Evolutionary conservation across 2,113 vertebrate genomes (phyloP).

Genomic region (Ochotona curzoniae): DNA sequence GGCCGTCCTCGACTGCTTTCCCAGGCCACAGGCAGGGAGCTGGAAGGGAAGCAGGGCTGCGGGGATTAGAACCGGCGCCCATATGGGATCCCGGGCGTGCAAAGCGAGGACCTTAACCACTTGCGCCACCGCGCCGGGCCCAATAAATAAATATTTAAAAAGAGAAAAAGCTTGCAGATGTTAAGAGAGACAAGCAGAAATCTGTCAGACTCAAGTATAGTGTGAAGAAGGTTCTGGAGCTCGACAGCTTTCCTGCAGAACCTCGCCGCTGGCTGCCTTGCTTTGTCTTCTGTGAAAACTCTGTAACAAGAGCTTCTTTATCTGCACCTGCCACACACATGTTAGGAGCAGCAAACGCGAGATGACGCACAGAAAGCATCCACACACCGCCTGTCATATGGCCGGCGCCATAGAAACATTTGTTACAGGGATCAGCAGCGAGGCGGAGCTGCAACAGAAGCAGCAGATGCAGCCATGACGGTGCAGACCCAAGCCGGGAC

Average conservation of each 20-base stretch:
- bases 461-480: not conserved
- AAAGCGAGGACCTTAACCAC: too few species aligned
- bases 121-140: too few species aligned
- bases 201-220: not conserved
- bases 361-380: not conserved
- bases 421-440: not conserved
- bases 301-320: not conserved
- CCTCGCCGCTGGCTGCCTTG: not conserved
- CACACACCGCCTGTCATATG: not conserved
- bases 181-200: not conserved
- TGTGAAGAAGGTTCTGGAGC: not conserved
- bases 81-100: too few species aligned
- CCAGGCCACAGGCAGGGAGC: too few species aligned
- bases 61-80: too few species aligned
- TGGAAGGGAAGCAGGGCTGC: too few species aligned
- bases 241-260: not conserved
- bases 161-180: not conserved
- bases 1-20: too few species aligned
- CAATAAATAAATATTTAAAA: too few species aligned
- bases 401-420: not conserved
- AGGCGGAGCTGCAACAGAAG: not conserved
- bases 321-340: not conserved
- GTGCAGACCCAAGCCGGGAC: not conserved
- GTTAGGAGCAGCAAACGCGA: constrained; percentile 2
- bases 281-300: constrained; percentile 38